Evolutionary conservation across 1,140 invertebrate species (phyloP), one percentile per base, ranked within the genome.

Genomic region (Macrobrachium rosenbergii): DNA sequence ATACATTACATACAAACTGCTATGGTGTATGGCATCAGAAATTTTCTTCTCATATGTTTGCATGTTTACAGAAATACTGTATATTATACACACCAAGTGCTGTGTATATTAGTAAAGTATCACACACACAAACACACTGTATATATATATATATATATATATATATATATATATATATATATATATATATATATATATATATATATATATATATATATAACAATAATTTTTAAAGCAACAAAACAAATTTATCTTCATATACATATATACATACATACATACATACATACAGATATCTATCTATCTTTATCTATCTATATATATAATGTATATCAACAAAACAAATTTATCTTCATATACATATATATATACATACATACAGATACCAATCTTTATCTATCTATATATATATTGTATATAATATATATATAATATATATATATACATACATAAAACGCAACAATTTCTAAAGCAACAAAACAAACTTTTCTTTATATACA

Each of bases 261-360:
- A 72, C 10, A 72, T 72, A 72, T 72, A 72, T 72, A 72, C 23
- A 72, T 72, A 72, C 8, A 72, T 72, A 72, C 23, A 72, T 72
- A 59, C 62, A 59, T 63, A 79, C 62, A 79, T 79, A 79, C 62
- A 79, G 12, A 79, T 79, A 79, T 63, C 58, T 79, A 79, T 62
- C 58, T 79, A 79, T 62, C 58, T 79, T 59, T 79, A 79, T 79
- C 17, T 79, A 28, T 79, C 58, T 79, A 62, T 79, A 79, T 79
- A 62, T 62, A 59, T 78, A 59, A 79, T 79, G 21, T 62, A 62
- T 62, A 23, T 79, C 59, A 23, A 12, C n/a, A n/a, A n/a, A n/a
- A n/a, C n/a, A n/a, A n/a, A n/a, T n/a, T n/a, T n/a, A n/a, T n/a
- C n/a, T n/a, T n/a, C n/a, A n/a, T n/a, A n/a, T n/a, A n/a, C n/a